These are phyloP conservation scores for Heterohyrax brucei DNA, from an alignment of 2,797 vertebrate genomes.

Conservation along the genomic window DNA sequence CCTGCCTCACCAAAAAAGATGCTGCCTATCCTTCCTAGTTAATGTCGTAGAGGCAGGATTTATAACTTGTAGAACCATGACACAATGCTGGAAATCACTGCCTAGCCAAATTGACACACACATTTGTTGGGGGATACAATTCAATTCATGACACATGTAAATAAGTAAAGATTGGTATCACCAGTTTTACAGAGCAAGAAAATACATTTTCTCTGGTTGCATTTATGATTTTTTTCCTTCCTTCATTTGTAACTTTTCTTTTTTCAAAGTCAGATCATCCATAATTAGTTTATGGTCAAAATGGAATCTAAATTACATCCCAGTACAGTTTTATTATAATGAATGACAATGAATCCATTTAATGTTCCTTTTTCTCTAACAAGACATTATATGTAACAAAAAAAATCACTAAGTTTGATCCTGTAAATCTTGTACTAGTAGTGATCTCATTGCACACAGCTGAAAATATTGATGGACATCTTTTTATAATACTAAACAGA, in stretches of 20 bases:
- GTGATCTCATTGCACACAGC: background rate
- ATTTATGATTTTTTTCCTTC: background rate
- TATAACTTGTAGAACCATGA: too few species aligned
- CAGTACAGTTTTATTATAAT: conserved; percentile 3
- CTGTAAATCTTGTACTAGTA: background rate
- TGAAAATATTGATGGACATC: background rate
- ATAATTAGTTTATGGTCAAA: conserved; percentile 36
- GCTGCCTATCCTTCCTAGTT: too few species aligned
- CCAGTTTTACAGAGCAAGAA: background rate
- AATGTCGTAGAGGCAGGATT: too few species aligned
- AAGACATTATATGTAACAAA: background rate
- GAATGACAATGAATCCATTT: conserved; percentile 47
- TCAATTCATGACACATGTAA: background rate
- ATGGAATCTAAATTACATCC: background rate
- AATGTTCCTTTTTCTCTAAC: conserved; percentile 44
- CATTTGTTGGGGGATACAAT: too few species aligned
- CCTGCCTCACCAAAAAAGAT: too few species aligned
- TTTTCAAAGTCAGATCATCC: conserved; percentile 32
- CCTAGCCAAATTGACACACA: too few species aligned
- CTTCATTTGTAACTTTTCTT: background rate
- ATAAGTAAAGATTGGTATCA: background rate
- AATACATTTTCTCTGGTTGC: background rate
- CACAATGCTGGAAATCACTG: too few species aligned
- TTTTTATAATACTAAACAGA: conserved; percentile 1
- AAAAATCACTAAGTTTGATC: background rate